These are phyloP conservation scores for Steinernema carpocapsae DNA, from an alignment of 2,888 invertebrate species.

Conservation along the genomic window DNA sequence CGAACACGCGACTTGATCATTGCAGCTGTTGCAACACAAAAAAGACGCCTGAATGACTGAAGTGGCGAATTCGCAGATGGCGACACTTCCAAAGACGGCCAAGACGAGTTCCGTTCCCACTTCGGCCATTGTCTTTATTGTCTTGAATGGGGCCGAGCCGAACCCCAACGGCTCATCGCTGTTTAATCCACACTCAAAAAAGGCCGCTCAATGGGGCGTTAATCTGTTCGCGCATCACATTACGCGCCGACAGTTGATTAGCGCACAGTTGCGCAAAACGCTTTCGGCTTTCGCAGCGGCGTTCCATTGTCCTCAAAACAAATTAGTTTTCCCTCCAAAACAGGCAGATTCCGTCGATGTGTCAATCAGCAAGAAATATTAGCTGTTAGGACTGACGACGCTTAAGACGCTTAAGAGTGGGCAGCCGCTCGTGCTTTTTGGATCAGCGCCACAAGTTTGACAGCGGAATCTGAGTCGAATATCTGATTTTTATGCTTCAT, in stretches of 20 bases:
- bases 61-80: constrained; percentile 31
- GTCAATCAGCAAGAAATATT: too few relatives aligned
- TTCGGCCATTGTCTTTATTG: constrained; percentile 13
- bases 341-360: background rate
- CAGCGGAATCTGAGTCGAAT: too few relatives aligned
- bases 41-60: constrained; percentile 13
- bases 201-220: constrained; percentile 15
- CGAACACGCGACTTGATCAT: background rate
- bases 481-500: too few relatives aligned
- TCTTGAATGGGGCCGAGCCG: too few relatives aligned
- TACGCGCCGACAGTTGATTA: constrained; percentile 33
- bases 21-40: constrained; percentile 31
- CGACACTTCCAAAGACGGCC: constrained; percentile 28
- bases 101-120: constrained; percentile 6
- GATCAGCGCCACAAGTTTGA: too few relatives aligned
- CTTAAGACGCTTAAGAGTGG: too few relatives aligned
- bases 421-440: too few relatives aligned
- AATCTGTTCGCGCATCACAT: constrained; percentile 35
- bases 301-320: background rate
- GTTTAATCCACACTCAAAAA: constrained; percentile 12
- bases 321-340: background rate
- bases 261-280: constrained; percentile 26
- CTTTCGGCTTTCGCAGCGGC: constrained; percentile 25
- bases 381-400: too few relatives aligned
- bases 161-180: constrained; percentile 5